These are phyloP conservation scores for Cepaea nemoralis DNA, from an alignment of 1,140 invertebrate genomes.

Conservation along the genomic window DNA sequence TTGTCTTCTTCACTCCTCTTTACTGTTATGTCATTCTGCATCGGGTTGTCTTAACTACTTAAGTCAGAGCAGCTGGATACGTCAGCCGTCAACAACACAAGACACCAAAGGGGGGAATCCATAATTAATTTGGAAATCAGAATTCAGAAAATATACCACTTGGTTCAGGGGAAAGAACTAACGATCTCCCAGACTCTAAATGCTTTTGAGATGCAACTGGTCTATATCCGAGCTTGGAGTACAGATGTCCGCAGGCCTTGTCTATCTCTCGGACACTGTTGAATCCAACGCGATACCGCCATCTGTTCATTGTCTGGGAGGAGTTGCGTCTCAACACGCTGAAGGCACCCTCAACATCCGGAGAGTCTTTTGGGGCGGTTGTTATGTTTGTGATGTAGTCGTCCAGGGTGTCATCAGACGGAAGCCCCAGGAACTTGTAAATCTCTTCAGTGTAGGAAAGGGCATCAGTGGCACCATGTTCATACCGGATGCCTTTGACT, in stretches of 20 bases:
- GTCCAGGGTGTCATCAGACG: background rate
- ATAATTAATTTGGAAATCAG: too few relatives aligned
- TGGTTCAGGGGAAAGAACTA: background rate
- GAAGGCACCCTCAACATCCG: background rate
- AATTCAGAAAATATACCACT: background rate
- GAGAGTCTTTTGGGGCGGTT: background rate
- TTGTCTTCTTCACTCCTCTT: too few relatives aligned
- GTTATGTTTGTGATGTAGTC: background rate
- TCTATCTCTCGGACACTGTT: background rate
- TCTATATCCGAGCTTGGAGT: background rate
- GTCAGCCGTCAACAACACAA: too few relatives aligned
- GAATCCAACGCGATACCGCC: background rate
- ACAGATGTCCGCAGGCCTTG: background rate
- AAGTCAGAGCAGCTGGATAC: too few relatives aligned
- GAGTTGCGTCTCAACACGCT: background rate
- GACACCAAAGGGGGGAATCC: too few relatives aligned
- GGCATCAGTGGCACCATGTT: background rate
- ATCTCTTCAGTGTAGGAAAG: background rate
- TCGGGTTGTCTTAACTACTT: too few relatives aligned
- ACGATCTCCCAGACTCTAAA: background rate
- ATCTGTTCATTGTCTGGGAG: background rate
- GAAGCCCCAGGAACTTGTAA: background rate
- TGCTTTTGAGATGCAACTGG: background rate
- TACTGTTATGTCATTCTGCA: too few relatives aligned
- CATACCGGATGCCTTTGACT: background rate